Percentiles rank a stretch among this genome's conserved stretches.
Conservation (phyloP, 37 sponge, comb jelly and placozoan species). For the Spongilla lacustris region DNA sequence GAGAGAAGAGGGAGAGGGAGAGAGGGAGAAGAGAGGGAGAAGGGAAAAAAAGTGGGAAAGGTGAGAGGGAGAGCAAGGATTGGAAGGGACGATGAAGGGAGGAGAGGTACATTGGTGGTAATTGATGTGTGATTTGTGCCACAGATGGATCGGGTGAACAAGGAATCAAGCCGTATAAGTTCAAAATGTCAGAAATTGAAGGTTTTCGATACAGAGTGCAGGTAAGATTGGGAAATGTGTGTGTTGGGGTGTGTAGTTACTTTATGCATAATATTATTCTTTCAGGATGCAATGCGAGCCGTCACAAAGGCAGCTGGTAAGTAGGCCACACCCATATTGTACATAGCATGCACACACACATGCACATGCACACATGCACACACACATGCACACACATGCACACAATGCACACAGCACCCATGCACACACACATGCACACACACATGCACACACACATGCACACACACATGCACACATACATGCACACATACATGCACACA, state of each 20-base stretch:
- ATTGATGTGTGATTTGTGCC: neutral
- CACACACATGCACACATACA: neutral
- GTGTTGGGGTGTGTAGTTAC: neutral
- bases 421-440: neutral
- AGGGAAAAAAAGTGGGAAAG: neutral
- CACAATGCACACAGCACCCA: neutral
- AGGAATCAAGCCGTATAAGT: constrained; percentile 79
- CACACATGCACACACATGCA: neutral
- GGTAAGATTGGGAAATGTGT: constrained; percentile 29
- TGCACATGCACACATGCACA: neutral
- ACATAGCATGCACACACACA: neutral
- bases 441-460: neutral
- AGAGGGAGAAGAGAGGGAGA: neutral
- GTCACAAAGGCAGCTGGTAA: constrained; percentile 85
- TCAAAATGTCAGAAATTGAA: constrained; percentile 96
- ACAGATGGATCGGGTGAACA: neutral
- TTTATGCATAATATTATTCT: neutral
- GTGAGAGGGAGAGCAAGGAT: neutral
- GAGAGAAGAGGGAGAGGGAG: neutral
- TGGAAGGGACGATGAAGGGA: neutral
- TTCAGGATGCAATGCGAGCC: constrained; percentile 83
- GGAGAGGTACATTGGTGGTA: neutral
- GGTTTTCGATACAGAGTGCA: constrained; percentile 92
- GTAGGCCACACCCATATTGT: no score
- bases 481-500: constrained; percentile 5